Base-by-base conservation (phyloP, 2,113 vertebrate species). In the Rattus rattus region DNA sequence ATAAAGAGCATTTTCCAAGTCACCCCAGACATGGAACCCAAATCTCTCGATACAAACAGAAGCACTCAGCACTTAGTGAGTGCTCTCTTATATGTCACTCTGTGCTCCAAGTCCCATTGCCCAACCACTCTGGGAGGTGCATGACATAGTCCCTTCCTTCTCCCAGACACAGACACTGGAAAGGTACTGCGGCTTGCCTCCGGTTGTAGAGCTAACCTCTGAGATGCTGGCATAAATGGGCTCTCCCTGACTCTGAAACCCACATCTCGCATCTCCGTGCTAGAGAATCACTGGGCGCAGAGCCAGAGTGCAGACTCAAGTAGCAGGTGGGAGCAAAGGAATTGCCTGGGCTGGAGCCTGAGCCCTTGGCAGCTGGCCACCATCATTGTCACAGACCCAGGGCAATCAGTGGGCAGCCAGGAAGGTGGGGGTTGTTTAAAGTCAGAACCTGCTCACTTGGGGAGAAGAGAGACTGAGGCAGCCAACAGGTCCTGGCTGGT, bases 111-210 rank as follows among this genome's bases (percentile, higher is more conserved):
- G 20, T 28, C 14, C 2, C 10, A 36, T 8, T 4, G 0, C 61
- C 77, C 52, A 47, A 4, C 43, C 52, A 84, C 30, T 30, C 39
- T 5, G 5, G 24, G 63, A 33, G n/a, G 5, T 2, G 36, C 33
- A 67, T 6, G 54, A 86, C 67, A 33, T 61, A 0, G 26, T 63
- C 7, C 1, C 36, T 72, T 20, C 72, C 4, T 11, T 36, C 93
- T 88, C 49, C 77, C 43, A 49, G 69, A 36, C 43, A 84, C 59
- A 91, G 92, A 93, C 76, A 36, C 56, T 2, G 89, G 69, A 47
- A n/a, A 67, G 39, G 33, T 4, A 5, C 2, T 2, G 0, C 43
- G 59, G 52, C 76, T 85, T 85, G 69, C 65, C 80, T 5, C 22
- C 6, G 43, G 47, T 73, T 87, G 30, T 72, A 76, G 85, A 56